Evolutionary conservation across 37 sponge, comb jelly and placozoan species (phyloP).

Genomic region (Beroe ovata): DNA sequence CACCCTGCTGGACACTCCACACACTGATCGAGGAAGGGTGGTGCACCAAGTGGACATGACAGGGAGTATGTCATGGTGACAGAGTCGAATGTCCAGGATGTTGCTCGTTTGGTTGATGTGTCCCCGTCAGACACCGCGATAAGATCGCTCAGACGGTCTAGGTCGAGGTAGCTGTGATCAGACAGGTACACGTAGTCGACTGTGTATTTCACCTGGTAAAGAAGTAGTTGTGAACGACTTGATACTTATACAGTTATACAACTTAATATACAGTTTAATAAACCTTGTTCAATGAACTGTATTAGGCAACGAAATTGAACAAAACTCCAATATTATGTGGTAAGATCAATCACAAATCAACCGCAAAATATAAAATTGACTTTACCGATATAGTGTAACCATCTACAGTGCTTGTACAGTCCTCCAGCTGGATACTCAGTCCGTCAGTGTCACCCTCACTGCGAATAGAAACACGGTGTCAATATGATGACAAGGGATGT

Average conservation of each 20-base stretch:
- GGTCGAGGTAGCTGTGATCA: background rate
- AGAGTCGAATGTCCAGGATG: slow-evolving; percentile 28
- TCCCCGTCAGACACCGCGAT: slow-evolving; percentile 14
- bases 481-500: too few relatives aligned
- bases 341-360: too few relatives aligned
- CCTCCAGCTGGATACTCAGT: background rate
- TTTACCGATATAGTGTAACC: background rate
- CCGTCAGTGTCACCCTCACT: background rate
- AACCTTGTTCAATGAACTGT: too few relatives aligned
- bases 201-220: slow-evolving; percentile 29
- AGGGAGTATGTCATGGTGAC: background rate
- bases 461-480: too few relatives aligned
- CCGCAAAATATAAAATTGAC: too few relatives aligned
- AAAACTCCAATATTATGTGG: too few relatives aligned
- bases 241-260: too few relatives aligned
- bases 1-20: slow-evolving; percentile 48
- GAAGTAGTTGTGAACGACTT: too few relatives aligned
- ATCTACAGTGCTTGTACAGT: background rate
- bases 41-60: slow-evolving; percentile 9
- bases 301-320: too few relatives aligned
- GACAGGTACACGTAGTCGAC: background rate
- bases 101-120: background rate
- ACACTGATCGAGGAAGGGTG: slow-evolving; percentile 33
- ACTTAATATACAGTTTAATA: too few relatives aligned
- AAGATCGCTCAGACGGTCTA: background rate